Percentiles rank a stretch among this genome's conserved stretches.
Evolutionary conservation across 2,113 vertebrate genomes (phyloP).

Genomic region (Bubo blakistoni): DNA sequence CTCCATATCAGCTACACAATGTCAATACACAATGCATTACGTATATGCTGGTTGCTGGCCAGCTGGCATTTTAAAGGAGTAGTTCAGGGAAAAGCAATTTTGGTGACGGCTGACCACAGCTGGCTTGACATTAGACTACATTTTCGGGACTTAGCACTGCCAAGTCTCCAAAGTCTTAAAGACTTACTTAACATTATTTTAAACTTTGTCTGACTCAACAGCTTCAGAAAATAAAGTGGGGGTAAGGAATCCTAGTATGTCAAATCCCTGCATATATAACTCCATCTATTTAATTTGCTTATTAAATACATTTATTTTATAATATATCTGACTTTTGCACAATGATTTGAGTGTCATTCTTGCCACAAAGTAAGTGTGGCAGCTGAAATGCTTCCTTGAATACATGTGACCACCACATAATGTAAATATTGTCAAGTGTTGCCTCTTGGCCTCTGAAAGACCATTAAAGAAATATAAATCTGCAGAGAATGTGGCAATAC

Average conservation of each 20-base stretch:
- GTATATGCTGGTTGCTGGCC: not conserved
- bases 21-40: not conserved
- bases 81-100: slow-evolving; percentile 47
- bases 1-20: not conserved
- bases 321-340: not conserved
- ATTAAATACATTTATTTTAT: not conserved
- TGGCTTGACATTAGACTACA: not conserved
- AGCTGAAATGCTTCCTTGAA: not conserved
- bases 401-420: not conserved
- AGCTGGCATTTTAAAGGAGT: not conserved
- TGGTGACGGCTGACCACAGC: not conserved
- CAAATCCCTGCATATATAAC: not conserved
- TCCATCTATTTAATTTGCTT: not conserved
- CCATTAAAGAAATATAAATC: not conserved
- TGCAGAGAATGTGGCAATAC: not conserved
- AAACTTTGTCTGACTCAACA: not conserved
- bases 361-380: not conserved
- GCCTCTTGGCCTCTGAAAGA: not conserved
- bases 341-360: not conserved
- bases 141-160: not conserved
- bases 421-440: not conserved
- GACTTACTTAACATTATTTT: not conserved
- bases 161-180: not conserved
- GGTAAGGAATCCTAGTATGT: not conserved
- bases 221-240: not conserved